Conservation (phyloP, 2,113 vertebrate species). For the Calyptommatus sinebrachiatus region DNA sequence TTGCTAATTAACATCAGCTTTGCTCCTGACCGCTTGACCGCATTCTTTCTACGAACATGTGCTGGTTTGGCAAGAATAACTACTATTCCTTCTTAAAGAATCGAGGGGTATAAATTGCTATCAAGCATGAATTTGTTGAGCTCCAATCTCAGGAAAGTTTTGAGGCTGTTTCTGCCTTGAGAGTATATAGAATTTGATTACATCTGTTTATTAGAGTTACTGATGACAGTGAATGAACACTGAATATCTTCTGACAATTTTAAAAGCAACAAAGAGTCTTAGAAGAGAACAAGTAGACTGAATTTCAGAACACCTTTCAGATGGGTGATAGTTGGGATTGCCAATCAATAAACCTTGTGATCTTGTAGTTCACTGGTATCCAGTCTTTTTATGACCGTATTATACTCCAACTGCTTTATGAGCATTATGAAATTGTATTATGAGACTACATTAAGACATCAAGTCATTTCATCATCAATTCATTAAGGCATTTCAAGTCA, state of each 20-base stretch:
- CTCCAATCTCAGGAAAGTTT: constrained; percentile 45
- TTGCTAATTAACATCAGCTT: constrained; percentile 85
- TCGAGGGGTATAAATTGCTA: constrained; percentile 43
- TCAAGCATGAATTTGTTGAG: constrained; percentile 38
- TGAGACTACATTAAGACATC: not conserved
- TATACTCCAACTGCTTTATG: no score
- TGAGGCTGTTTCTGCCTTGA: constrained; percentile 41
- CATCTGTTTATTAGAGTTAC: constrained; percentile 30
- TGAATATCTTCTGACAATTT: not conserved
- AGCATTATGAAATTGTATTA: not conserved
- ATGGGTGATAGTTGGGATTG: constrained; percentile 49
- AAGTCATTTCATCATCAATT: not conserved
- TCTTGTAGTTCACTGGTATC: constrained; percentile 8
- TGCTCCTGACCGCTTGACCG: constrained; percentile 81
- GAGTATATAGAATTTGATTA: constrained; percentile 43
- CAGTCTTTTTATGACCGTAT: not conserved
- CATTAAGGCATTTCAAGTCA: no score
- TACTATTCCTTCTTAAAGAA: constrained; percentile 51
- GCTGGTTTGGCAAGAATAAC: constrained; percentile 69
- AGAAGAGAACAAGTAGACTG: not conserved
- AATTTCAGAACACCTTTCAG: constrained; percentile 23
- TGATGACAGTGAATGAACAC: not conserved
- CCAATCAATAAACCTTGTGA: constrained; percentile 49
- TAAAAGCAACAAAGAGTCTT: not conserved
- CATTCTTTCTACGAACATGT: constrained; percentile 72